Evolutionary conservation across 2,113 vertebrate genomes (phyloP).

Genomic region (Thryonomys swinderianus): DNA sequence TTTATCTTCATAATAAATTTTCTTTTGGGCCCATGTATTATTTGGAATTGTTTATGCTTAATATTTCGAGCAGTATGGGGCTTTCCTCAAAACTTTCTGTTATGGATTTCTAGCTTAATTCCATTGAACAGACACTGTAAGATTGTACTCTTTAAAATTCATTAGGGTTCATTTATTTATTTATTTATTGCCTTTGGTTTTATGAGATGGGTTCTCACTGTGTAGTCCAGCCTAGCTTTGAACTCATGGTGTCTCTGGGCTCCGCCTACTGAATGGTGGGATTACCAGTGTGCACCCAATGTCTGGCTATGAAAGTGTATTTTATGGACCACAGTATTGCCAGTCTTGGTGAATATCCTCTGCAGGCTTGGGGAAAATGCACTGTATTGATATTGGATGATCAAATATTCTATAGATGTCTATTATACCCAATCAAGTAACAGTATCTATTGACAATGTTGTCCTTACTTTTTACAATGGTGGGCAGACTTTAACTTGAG

Average conservation of each 20-base stretch:
- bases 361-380: not conserved
- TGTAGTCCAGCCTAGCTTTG: not conserved
- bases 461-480: not conserved
- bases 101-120: not conserved
- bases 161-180: not conserved
- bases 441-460: not conserved
- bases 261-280: not conserved
- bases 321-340: not conserved
- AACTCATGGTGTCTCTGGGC: not conserved
- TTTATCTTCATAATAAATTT: not conserved
- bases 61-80: not conserved
- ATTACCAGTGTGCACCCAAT: not conserved
- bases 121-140: not conserved
- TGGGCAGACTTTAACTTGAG: conserved; percentile 6
- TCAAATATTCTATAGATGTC: not conserved
- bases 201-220: not conserved
- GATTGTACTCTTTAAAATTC: not conserved
- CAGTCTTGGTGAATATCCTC: not conserved
- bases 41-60: not conserved
- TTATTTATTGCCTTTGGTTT: not conserved
- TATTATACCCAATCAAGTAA: not conserved
- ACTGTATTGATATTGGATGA: not conserved
- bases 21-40: not conserved
- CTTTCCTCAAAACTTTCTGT: not conserved
- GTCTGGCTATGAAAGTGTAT: not conserved